phyloP scores from a whole-genome alignment of 2,113 vertebrate genomes.

The Centropus bengalensis region DNA sequence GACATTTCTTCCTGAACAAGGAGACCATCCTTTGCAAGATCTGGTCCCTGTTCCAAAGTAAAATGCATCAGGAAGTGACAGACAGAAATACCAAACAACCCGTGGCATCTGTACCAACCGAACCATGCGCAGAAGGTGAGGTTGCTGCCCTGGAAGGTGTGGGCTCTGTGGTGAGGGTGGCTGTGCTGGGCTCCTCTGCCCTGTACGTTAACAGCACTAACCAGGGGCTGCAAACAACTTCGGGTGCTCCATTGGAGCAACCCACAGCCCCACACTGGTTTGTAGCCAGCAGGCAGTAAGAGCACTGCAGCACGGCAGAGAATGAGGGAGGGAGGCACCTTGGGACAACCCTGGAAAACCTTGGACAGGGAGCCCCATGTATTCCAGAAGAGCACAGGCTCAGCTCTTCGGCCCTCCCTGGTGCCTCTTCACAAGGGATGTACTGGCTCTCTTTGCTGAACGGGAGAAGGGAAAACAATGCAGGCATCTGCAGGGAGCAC shows the following conservation, averaged over 20 bases:
- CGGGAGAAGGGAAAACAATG: neutral
- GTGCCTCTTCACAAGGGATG: neutral
- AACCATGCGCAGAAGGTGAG: neutral
- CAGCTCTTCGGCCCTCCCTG: too few species aligned
- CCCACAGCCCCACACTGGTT: neutral
- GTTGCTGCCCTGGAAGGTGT: neutral
- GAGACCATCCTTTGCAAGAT: neutral
- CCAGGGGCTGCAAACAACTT: neutral
- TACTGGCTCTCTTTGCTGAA: neutral
- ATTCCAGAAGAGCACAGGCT: neutral
- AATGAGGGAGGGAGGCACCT: accelerated
- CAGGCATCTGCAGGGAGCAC: neutral
- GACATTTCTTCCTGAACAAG: neutral
- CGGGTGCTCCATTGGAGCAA: neutral
- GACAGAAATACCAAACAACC: neutral
- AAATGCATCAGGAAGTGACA: neutral
- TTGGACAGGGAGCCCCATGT: neutral
- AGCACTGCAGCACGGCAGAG: neutral
- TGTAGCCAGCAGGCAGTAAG: neutral
- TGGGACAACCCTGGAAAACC: neutral
- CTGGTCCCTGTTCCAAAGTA: neutral
- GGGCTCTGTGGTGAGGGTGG: neutral
- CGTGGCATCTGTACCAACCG: neutral
- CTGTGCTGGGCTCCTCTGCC: neutral
- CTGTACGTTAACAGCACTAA: neutral